These are phyloP conservation scores for Eremobia ochroleuca DNA, from an alignment of 2,888 invertebrate genomes.

Conservation along the genomic window DNA sequence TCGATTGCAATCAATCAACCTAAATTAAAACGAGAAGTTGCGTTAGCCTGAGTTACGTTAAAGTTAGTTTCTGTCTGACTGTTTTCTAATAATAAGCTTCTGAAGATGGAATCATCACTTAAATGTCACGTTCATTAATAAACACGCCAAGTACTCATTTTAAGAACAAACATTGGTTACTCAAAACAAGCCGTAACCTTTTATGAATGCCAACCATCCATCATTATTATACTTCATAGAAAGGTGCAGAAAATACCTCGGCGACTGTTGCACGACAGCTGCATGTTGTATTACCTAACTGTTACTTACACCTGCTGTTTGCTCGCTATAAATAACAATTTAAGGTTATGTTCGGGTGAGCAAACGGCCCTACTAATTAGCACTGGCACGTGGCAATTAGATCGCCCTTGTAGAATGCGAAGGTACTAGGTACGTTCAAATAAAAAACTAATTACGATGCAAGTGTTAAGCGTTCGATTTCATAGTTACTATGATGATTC, in stretches of 20 bases:
- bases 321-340: conserved; percentile 58
- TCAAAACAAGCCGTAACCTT: conserved; percentile 24
- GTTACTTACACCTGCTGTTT: conserved; percentile 74
- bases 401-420: conserved; percentile 69
- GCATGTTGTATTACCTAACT: conserved; percentile 67
- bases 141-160: not conserved
- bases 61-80: not conserved
- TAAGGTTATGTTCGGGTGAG: conserved; percentile 66
- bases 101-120: not conserved
- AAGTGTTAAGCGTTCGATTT: conserved; percentile 60
- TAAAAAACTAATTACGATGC: conserved; percentile 46
- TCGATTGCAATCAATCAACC: not conserved
- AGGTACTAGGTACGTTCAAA: conserved; percentile 35
- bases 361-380: conserved; percentile 58
- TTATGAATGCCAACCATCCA: conserved; percentile 24
- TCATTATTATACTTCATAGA: conserved; percentile 44
- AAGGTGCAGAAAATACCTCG: conserved; percentile 62
- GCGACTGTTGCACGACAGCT: conserved; percentile 79
- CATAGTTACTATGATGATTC: conserved; percentile 45
- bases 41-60: not conserved
- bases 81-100: not conserved
- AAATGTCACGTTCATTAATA: conserved; percentile 3
- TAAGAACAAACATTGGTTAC: conserved; percentile 1
- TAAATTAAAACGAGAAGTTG: not conserved
- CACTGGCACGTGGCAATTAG: conserved; percentile 68